These are phyloP conservation scores for Streptopelia turtur DNA, from an alignment of 2,797 vertebrate genomes.

Conservation along the genomic window DNA sequence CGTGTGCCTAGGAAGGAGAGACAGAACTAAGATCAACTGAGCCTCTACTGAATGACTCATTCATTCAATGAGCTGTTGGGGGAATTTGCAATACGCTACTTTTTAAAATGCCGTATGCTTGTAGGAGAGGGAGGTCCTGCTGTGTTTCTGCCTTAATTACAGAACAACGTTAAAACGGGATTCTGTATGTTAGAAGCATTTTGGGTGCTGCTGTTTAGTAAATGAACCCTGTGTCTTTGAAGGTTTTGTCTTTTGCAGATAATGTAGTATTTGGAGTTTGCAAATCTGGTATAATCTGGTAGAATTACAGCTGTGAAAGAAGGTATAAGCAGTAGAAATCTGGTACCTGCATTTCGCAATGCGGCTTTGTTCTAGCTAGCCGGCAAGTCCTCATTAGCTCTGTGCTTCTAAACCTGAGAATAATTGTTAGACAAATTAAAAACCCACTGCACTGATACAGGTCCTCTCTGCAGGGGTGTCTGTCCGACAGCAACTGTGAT, in stretches of 20 bases:
- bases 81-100: neutral
- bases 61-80: neutral
- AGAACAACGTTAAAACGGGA: neutral
- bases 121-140: neutral
- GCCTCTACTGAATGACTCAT: neutral
- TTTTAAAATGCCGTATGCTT: neutral
- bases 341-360: neutral
- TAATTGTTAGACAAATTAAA: neutral
- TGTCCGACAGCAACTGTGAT: neutral
- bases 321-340: neutral
- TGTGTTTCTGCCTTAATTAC: neutral
- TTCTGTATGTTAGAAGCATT: neutral
- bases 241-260: neutral
- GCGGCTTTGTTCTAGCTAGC: fast-evolving
- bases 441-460: neutral
- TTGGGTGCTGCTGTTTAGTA: neutral
- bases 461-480: neutral
- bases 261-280: neutral
- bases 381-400: neutral
- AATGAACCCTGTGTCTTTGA: neutral
- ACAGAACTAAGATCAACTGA: neutral
- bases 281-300: neutral
- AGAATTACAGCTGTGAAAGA: neutral
- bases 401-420: neutral
- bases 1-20: neutral